A percentile compares a stretch with the other conserved stretches of the same genome.
Conservation (phyloP, 2,797 vertebrate species). For the Anabacerthia variegaticeps region DNA sequence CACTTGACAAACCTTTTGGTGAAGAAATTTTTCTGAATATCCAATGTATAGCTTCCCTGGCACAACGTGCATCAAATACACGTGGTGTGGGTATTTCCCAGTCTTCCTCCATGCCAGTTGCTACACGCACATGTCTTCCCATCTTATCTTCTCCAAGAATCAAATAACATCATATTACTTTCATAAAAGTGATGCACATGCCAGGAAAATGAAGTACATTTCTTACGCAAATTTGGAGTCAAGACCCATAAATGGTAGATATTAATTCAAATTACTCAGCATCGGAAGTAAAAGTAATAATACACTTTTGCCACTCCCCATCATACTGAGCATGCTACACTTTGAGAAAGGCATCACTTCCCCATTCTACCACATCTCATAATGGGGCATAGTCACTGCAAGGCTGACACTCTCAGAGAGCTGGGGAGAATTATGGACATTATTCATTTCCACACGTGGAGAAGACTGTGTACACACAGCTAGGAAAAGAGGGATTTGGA, state of each 20-base stretch:
- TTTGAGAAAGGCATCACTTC: background rate
- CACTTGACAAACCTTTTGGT: background rate
- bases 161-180: background rate
- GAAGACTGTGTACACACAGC: background rate
- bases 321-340: background rate
- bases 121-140: background rate
- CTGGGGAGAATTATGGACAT: background rate
- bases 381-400: background rate
- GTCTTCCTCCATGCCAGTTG: background rate
- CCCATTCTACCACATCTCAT: background rate
- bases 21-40: background rate
- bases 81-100: background rate
- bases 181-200: background rate
- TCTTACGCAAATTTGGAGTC: background rate
- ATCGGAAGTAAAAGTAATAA: background rate
- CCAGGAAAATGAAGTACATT: rapidly evolving
- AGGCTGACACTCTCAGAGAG: background rate
- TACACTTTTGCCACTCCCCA: background rate
- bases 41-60: background rate
- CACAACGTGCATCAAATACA: background rate
- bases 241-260: background rate
- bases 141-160: background rate
- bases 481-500: background rate
- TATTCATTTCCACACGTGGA: background rate
- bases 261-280: background rate